Evolutionary conservation across 2,797 vertebrate genomes (phyloP), one percentile per base, ranked within the genome.

Genomic region (Cynodonichthys magdalenae): DNA sequence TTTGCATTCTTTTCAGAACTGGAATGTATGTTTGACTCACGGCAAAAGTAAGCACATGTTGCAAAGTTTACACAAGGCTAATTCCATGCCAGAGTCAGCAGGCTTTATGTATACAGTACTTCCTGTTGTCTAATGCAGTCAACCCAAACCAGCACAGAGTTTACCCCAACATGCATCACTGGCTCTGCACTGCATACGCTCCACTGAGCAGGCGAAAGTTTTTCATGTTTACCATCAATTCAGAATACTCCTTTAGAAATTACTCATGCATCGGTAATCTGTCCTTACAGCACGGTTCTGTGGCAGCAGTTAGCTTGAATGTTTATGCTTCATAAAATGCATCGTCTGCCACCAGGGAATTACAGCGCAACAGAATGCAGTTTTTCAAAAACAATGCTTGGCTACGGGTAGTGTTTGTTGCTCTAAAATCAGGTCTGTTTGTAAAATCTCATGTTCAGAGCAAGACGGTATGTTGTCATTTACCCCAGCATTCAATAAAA

Each of bases 151-250:
- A 74, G 44, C 65, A 50, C 42, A 27, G 19, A 59, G 69, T 83
- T 83, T 75, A 74, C 66, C 80, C 50, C 60, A 15, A 39, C 78
- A 82, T 65, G 77, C 83, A 83, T 81, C 72, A 53, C 50, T 70
- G 70, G 45, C 19, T 71, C 67, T 20, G 56, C 53, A 66, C 80
- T 14, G 9, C 56, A 69, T 58, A 2, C 12, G 51, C 86, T 81
- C 63, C 75, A 71, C 47, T 41, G 69, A 78, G 69, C 81, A 74
- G 62, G 65, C 59, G 53, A 77, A 83, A 75, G 75, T 84, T 87
- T 82, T 74, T 84, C 79, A 70, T 84, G 72, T 88, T 86, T 85
- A 70, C 56, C 77, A 59, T 86, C 73, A 66, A 84, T 83, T 87
- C 63, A 79, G 82, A 88, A 84, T 79, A 75, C 73, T 83, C 63